Percentiles rank a stretch among this genome's conserved stretches.
Conservation (phyloP, 2,113 vertebrate genomes). For the Gracilinanus agilis region DNA sequence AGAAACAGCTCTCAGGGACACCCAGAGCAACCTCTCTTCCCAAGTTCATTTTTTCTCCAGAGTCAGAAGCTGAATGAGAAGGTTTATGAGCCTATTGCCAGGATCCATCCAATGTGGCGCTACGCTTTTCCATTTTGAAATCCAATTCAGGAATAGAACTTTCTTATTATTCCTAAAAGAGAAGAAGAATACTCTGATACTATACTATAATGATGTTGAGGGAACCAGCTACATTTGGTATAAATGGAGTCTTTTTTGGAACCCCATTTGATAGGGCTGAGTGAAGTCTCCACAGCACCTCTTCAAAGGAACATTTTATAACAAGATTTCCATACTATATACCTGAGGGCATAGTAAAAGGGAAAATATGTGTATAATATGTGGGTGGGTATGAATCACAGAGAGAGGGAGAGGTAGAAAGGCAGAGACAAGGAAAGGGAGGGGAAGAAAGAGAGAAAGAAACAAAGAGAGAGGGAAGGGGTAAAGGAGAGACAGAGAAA, state of each 20-base stretch:
- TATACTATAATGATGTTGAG: not conserved
- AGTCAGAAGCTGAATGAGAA: not conserved
- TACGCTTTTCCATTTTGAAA: not conserved
- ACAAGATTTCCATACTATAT: not conserved
- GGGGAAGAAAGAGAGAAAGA: fast-evolving
- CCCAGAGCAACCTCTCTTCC: not conserved
- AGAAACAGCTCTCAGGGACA: constrained; percentile 13
- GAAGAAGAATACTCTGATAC: not conserved
- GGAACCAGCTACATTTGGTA: not conserved
- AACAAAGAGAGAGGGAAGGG: not conserved
- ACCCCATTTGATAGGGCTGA: not conserved
- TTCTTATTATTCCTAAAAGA: not conserved
- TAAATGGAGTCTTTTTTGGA: not conserved
- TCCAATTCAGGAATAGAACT: not conserved
- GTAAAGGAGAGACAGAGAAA: too few species aligned
- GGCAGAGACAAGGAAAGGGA: not conserved
- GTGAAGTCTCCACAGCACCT: not conserved
- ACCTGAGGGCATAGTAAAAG: not conserved
- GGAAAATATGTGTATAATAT: not conserved
- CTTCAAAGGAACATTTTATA: not conserved
- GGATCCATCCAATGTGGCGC: not conserved
- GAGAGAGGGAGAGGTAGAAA: not conserved
- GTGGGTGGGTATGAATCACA: not conserved
- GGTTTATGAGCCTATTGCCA: not conserved
- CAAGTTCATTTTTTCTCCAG: not conserved